Percentiles rank a stretch among this genome's conserved stretches.
These are phyloP conservation scores for Colius striatus DNA, from an alignment of 2,113 vertebrate species.

Conservation along the genomic window DNA sequence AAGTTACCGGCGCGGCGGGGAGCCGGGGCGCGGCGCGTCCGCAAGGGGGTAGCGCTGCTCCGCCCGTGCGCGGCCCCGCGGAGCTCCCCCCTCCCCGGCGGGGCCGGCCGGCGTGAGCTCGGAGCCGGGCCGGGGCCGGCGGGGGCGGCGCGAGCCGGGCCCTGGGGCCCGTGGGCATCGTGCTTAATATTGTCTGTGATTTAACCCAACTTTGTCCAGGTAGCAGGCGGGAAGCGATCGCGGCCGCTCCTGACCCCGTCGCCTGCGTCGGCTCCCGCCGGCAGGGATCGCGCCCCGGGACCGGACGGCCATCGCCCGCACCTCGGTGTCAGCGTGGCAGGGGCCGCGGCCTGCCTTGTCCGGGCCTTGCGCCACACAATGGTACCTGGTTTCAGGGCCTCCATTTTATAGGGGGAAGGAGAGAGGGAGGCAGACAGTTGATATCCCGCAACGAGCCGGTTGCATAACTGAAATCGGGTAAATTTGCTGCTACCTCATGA, in stretches of 20 bases:
- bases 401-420: neutral
- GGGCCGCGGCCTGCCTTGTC: neutral
- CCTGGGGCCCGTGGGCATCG: neutral
- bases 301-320: neutral
- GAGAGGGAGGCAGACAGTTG: neutral
- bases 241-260: neutral
- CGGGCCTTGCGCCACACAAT: neutral
- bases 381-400: neutral
- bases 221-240: neutral
- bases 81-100: neutral
- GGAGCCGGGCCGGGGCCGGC: neutral
- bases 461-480: neutral
- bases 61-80: neutral
- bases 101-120: neutral
- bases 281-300: too few species aligned
- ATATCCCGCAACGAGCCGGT: rapidly evolving
- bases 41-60: constrained; percentile 29
- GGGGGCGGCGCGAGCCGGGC: neutral
- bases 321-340: too few species aligned
- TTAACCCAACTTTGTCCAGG: neutral
- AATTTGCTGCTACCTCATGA: rapidly evolving
- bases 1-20: neutral
- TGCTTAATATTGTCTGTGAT: neutral
- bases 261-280: neutral
- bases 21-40: neutral